phyloP scores from a whole-genome alignment of 1,140 invertebrate species.

The Drosophila auraria region DNA sequence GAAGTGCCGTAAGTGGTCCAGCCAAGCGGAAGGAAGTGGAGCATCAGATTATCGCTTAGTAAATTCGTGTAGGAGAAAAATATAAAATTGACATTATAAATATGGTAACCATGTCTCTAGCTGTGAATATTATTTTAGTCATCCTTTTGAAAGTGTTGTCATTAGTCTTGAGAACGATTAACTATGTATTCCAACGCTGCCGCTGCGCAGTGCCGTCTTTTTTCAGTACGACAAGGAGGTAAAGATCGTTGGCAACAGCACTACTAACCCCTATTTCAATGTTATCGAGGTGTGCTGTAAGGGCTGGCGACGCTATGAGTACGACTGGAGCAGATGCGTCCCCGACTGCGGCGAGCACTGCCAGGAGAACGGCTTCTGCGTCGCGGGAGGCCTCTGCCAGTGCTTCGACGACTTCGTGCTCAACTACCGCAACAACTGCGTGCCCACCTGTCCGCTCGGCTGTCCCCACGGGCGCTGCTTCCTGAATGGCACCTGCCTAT shows the following conservation, averaged over 20 bases:
- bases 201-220: slow-evolving; percentile 64
- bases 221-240: slow-evolving; percentile 80
- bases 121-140: neutral
- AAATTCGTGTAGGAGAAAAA: neutral
- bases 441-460: slow-evolving; percentile 77
- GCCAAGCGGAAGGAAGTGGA: neutral
- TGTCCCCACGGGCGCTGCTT: slow-evolving; percentile 85
- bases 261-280: slow-evolving; percentile 57
- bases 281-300: slow-evolving; percentile 87
- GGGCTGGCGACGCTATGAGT: slow-evolving; percentile 87
- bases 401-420: slow-evolving; percentile 88
- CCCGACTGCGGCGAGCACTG: slow-evolving; percentile 87
- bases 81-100: too few species aligned
- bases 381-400: slow-evolving; percentile 87
- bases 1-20: slow-evolving; percentile 79
- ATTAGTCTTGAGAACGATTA: neutral
- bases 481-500: slow-evolving; percentile 86
- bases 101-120: too few species aligned
- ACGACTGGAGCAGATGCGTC: slow-evolving; percentile 87
- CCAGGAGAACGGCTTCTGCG: slow-evolving; percentile 87
- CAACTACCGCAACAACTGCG: slow-evolving; percentile 78
- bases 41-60: neutral
- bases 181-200: neutral
- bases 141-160: too few species aligned
- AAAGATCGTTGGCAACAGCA: slow-evolving; percentile 73